Evolutionary conservation across 2,888 invertebrate genomes (phyloP).

Genomic region (Candidula unifasciata): DNA sequence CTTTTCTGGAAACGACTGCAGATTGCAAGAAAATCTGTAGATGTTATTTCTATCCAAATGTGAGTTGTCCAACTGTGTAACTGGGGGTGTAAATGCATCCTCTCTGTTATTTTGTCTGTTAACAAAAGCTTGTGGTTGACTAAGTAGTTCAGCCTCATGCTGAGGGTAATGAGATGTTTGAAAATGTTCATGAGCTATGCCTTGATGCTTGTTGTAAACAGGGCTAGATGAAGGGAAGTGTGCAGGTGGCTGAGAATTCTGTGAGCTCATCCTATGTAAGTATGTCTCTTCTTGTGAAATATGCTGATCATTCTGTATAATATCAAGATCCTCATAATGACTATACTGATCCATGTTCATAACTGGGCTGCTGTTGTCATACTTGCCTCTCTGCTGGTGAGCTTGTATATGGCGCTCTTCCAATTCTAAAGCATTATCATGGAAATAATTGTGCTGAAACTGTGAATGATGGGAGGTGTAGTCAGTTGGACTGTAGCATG

Average conservation of each 20-base stretch:
- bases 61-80: neutral
- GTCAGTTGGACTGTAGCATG: neutral
- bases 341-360: neutral
- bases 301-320: neutral
- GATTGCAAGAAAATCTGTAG: neutral
- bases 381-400: constrained; percentile 3
- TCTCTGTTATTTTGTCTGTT: neutral
- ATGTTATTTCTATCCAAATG: neutral
- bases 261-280: neutral
- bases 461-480: neutral
- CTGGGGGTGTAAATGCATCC: neutral
- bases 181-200: neutral
- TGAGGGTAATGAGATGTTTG: neutral
- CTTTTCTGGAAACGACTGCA: neutral
- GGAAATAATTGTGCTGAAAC: constrained; percentile 4
- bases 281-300: neutral
- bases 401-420: constrained; percentile 7
- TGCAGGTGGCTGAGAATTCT: neutral
- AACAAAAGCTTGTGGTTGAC: neutral
- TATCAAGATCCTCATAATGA: constrained; percentile 4
- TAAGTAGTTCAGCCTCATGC: neutral
- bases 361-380: neutral
- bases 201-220: neutral
- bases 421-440: neutral
- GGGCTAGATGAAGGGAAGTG: constrained; percentile 10